Evolutionary conservation across 1,140 invertebrate species (phyloP).

Genomic region (Prorops nasuta): DNA sequence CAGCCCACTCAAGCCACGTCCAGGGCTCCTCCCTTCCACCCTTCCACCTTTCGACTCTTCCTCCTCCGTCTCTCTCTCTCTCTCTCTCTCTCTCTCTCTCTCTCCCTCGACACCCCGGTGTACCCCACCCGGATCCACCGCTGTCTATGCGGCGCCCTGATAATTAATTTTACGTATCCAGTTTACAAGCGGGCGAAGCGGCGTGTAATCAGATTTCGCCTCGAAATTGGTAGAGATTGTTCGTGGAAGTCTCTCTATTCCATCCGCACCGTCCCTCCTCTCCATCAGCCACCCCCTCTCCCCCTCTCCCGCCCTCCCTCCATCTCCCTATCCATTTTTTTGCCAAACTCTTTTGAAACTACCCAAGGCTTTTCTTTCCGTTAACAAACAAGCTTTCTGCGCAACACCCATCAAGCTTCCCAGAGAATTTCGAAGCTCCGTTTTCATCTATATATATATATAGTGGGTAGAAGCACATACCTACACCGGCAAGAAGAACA

Average conservation of each 20-base stretch:
- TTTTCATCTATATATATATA: too few species aligned
- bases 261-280: neutral
- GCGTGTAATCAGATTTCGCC: constrained; percentile 47
- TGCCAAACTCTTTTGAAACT: too few species aligned
- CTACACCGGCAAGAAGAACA: too few species aligned
- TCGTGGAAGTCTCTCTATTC: constrained; percentile 22
- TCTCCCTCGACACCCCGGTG: neutral
- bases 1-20: neutral
- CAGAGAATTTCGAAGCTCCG: too few species aligned
- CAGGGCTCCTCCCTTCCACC: constrained; percentile 1
- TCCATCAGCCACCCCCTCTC: constrained; percentile 8
- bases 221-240: constrained; percentile 50
- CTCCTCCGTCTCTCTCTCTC: neutral
- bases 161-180: constrained; percentile 56
- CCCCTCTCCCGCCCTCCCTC: constrained; percentile 10
- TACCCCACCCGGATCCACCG: neutral
- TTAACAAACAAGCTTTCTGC: too few species aligned
- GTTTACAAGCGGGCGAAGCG: constrained; percentile 47
- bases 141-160: constrained; percentile 36
- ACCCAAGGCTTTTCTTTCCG: too few species aligned
- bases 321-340: constrained; percentile 2
- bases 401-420: too few species aligned
- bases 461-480: too few species aligned
- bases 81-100: constrained; percentile 1
- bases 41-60: constrained; percentile 6